phyloP scores from a whole-genome alignment of 2,888 invertebrate species.

The Diabrotica balteata region DNA sequence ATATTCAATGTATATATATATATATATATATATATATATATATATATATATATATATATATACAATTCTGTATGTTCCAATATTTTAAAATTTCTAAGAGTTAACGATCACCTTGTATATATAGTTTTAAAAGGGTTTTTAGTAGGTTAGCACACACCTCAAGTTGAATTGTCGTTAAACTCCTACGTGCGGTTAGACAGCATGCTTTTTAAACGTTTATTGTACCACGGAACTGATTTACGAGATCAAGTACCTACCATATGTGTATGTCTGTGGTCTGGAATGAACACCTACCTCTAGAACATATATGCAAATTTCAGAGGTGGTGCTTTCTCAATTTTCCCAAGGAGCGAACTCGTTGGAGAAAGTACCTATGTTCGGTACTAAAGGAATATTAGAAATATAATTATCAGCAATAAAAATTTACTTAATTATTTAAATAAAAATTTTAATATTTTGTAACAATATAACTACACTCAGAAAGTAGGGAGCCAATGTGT shows the following conservation, averaged over 20 bases:
- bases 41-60: no score
- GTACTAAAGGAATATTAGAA: no score
- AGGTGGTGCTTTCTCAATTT: not conserved
- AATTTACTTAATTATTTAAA: no score
- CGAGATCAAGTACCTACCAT: constrained; percentile 18
- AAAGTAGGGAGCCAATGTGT: no score
- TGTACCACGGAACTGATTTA: constrained; percentile 26
- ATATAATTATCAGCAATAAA: no score
- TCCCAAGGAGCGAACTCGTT: not conserved
- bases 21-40: no score
- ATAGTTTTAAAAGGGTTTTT: constrained; percentile 8
- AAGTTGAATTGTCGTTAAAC: constrained; percentile 21
- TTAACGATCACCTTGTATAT: not conserved
- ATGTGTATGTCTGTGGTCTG: constrained; percentile 16
- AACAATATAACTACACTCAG: no score
- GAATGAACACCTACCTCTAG: constrained; percentile 25
- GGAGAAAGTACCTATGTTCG: not conserved
- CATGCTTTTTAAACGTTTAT: constrained; percentile 19
- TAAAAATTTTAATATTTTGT: no score
- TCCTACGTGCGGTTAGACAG: constrained; percentile 12
- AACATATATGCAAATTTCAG: constrained; percentile 7
- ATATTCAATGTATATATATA: no score
- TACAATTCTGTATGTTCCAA: no score
- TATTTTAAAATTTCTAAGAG: no score
- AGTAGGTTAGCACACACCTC: constrained; percentile 28